Evolutionary conservation across 2,797 vertebrate genomes (phyloP), one percentile per base, ranked within the genome.

Genomic region (Adelosebastes latens): DNA sequence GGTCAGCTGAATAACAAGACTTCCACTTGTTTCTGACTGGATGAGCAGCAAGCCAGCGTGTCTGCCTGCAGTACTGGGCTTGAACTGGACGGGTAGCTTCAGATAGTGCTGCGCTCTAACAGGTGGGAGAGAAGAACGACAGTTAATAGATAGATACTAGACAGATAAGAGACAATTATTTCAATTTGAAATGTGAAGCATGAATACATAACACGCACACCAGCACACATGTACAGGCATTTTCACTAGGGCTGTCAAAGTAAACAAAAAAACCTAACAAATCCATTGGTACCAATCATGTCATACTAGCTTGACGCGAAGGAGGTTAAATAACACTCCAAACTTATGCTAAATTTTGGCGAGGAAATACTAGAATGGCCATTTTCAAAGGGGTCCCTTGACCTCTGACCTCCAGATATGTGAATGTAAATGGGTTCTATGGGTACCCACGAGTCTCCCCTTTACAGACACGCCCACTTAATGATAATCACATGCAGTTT

Each of bases 71-170:
- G 91, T 46, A 16, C 80, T 92, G 24, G 98, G 98, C 88, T 93
- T 97, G 96, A 99, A 99, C 87, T 97, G 97, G 92, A 99, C 96
- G 0, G 98, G 98, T 31, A 99, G 96, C 77, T 98, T 98, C 95
- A 99, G 97, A 86, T 98, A 99, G 92, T 99, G 98, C 80, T 96
- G 97, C 6, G 97, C 95, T 89, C 98, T 99, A 90, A 84, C 9
- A 29, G n/a, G 58, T 2, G 4, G 83, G 85, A 79, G 14, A 77
- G 82, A 55, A 74, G 0, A 65, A 52, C 0, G 1, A 56, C 12
- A 24, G 77, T 29, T 32, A 82, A 31, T 18, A 32, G 12, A 36
- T 1, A 42, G 7, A 34, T 2, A n/a, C 49, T 22, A 25, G 4
- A 63, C 24, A 56, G 25, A 36, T 56, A 56, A 2, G 18, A 46